Conservation (phyloP, 2,113 vertebrate genomes). For the Anolis sagrei region DNA sequence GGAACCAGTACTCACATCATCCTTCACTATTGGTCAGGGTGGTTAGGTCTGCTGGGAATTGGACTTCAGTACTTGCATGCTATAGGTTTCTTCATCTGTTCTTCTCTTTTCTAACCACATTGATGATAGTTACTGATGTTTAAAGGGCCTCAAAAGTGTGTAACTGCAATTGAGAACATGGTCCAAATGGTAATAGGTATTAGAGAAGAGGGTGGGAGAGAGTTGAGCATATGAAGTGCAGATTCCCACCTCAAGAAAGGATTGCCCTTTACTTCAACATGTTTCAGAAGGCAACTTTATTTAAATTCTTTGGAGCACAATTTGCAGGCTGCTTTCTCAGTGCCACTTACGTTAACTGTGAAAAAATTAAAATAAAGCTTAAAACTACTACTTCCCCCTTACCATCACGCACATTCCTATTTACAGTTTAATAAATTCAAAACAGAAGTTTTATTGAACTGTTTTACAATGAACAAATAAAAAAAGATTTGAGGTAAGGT, state of each 20-base stretch:
- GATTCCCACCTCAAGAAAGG: not conserved
- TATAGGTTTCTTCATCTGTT: not conserved
- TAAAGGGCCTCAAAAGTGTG: too few relatives aligned
- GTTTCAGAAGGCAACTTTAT: not conserved
- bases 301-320: not conserved
- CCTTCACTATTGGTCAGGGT: not conserved
- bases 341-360: not conserved
- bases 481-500: not conserved
- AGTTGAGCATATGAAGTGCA: not conserved
- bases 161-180: not conserved
- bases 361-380: constrained; percentile 4
- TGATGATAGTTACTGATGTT: not conserved
- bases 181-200: not conserved
- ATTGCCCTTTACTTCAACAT: not conserved
- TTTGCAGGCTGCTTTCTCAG: not conserved
- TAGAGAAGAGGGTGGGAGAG: not conserved
- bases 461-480: constrained; percentile 12
- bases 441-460: not conserved
- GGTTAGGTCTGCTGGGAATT: not conserved
- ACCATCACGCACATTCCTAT: not conserved
- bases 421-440: not conserved
- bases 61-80: not conserved
- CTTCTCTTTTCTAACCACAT: not conserved
- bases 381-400: not conserved
- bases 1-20: not conserved